Evolutionary conservation across 2,113 vertebrate species (phyloP).

Genomic region (Rhizomys pruinosus): DNA sequence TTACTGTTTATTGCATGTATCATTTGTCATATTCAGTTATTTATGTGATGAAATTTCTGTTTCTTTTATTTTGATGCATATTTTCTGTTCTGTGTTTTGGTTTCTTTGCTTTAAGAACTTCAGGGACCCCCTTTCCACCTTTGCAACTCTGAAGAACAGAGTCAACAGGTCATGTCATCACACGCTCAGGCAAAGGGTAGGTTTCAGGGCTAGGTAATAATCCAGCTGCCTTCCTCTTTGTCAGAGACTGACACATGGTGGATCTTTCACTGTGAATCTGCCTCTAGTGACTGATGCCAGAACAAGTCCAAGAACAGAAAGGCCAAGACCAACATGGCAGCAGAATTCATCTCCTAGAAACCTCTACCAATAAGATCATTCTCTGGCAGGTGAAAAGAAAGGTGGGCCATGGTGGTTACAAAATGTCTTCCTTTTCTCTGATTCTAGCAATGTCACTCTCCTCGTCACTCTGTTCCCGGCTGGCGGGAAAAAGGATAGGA

Average conservation of each 20-base stretch:
- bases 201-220: not conserved
- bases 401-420: not conserved
- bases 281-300: not conserved
- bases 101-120: not conserved
- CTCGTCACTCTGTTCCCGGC: too few relatives aligned
- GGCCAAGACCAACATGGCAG: not conserved
- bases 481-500: too few relatives aligned
- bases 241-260: not conserved
- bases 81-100: not conserved
- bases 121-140: not conserved
- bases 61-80: not conserved
- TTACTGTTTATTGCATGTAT: not conserved
- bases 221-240: not conserved
- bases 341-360: not conserved
- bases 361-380: not conserved
- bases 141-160: not conserved
- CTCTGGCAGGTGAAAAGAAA: slow-evolving; percentile 6
- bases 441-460: too few relatives aligned
- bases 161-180: not conserved
- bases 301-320: not conserved
- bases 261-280: not conserved
- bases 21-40: not conserved
- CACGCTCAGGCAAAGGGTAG: not conserved
- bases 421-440: not conserved
- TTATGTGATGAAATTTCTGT: not conserved